These are phyloP conservation scores for Salvelinus namaycush DNA, from an alignment of 2,113 vertebrate genomes.

Conservation along the genomic window DNA sequence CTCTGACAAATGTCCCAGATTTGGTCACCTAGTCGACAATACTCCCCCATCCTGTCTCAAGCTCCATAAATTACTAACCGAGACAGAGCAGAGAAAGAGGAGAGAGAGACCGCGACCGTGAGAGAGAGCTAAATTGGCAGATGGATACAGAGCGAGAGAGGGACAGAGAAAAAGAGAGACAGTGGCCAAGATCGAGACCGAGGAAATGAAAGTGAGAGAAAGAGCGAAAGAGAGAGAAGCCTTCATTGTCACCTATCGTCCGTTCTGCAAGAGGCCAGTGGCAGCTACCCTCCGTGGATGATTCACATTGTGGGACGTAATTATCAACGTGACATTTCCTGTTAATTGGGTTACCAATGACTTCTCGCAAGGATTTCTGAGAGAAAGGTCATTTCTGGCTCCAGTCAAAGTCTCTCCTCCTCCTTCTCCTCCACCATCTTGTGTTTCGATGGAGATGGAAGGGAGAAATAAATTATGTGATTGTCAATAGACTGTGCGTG, in stretches of 20 bases:
- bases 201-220: slow-evolving; percentile 3
- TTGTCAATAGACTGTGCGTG: slow-evolving; percentile 36
- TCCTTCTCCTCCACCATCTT: slow-evolving; percentile 11
- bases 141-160: slow-evolving; percentile 12
- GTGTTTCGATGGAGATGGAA: slow-evolving; percentile 42
- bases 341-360: slow-evolving; percentile 78
- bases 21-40: slow-evolving; percentile 46
- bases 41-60: slow-evolving; percentile 23
- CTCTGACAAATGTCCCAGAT: slow-evolving; percentile 39
- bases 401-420: slow-evolving; percentile 55
- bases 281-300: slow-evolving; percentile 43
- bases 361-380: slow-evolving; percentile 51
- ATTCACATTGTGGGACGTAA: slow-evolving; percentile 70
- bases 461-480: slow-evolving; percentile 40
- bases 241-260: slow-evolving; percentile 60
- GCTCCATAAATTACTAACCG: slow-evolving; percentile 15
- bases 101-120: slow-evolving; percentile 19
- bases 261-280: slow-evolving; percentile 5
- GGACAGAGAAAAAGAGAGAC: slow-evolving; percentile 23
- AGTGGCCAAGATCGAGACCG: background rate
- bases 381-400: slow-evolving; percentile 75
- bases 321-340: slow-evolving; percentile 78
- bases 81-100: background rate
- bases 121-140: background rate
- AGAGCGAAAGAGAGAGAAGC: slow-evolving; percentile 13